phyloP scores from a whole-genome alignment of 2,797 vertebrate genomes.

The Geotria australis region DNA sequence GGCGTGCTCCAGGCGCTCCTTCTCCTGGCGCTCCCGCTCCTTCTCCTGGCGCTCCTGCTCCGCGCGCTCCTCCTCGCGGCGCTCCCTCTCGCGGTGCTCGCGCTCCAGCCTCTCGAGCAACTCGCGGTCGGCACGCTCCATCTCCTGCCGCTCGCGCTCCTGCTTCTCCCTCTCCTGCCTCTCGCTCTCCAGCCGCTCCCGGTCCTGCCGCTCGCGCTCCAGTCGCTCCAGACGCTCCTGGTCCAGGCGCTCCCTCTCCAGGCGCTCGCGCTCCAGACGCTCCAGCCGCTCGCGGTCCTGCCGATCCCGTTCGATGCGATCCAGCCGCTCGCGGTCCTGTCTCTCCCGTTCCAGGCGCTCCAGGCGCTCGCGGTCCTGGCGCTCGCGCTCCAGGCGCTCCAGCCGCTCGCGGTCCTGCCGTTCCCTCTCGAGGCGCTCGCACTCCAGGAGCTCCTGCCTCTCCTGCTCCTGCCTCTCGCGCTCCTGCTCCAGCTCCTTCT shows the following conservation, averaged over 20 bases:
- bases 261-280: constrained; percentile 10
- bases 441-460: constrained; percentile 29
- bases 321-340: constrained; percentile 38
- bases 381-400: constrained; percentile 23
- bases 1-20: constrained; percentile 3
- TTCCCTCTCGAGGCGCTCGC: constrained; percentile 22
- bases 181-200: constrained; percentile 29
- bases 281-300: constrained; percentile 20
- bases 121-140: constrained; percentile 10
- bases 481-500: constrained; percentile 24
- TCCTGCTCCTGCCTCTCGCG: constrained; percentile 26
- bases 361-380: constrained; percentile 12
- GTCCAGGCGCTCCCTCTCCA: constrained; percentile 18
- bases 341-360: constrained; percentile 11
- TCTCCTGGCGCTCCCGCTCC: constrained; percentile 5
- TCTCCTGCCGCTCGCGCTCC: constrained; percentile 21
- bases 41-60: constrained; percentile 17
- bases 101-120: constrained; percentile 11
- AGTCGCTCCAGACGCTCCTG: constrained; percentile 20
- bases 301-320: constrained; percentile 20
- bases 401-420: constrained; percentile 19
- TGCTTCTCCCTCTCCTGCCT: constrained; percentile 15
- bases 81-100: constrained; percentile 21
- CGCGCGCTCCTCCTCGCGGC: constrained; percentile 20
- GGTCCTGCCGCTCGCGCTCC: constrained; percentile 12